A percentile compares a stretch with the other conserved stretches of the same genome.
Evolutionary conservation across 2,888 invertebrate genomes (phyloP).

Genomic region (Vannuccia rotundouncinata): DNA sequence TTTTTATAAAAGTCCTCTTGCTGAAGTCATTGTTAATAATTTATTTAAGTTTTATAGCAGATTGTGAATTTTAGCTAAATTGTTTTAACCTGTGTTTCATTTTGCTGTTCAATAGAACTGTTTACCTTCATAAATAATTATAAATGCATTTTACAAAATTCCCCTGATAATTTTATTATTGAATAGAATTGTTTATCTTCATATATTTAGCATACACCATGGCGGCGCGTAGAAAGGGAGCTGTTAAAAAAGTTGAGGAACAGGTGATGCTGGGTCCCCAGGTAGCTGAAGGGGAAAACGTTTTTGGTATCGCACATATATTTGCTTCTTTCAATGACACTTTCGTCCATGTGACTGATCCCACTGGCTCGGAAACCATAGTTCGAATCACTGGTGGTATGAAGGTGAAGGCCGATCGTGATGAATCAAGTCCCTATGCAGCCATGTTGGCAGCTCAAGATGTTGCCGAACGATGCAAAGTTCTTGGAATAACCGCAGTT

Average conservation of each 20-base stretch:
- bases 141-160: too few relatives aligned
- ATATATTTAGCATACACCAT: slow-evolving; percentile 7
- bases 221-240: slow-evolving; percentile 37
- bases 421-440: slow-evolving; percentile 98
- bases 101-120: too few relatives aligned
- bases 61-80: too few relatives aligned
- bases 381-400: slow-evolving; percentile 77
- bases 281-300: slow-evolving; percentile 90
- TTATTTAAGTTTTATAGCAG: too few relatives aligned
- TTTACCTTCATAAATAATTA: too few relatives aligned
- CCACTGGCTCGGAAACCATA: slow-evolving; percentile 73
- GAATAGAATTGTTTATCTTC: too few relatives aligned
- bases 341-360: slow-evolving; percentile 97
- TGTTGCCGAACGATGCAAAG: slow-evolving; percentile 96
- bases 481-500: slow-evolving; percentile 88
- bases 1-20: too few relatives aligned
- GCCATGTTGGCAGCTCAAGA: slow-evolving; percentile 99
- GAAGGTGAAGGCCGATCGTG: slow-evolving; percentile 99
- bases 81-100: too few relatives aligned
- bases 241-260: slow-evolving; percentile 66
- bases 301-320: slow-evolving; percentile 98
- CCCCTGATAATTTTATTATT: too few relatives aligned
- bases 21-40: too few relatives aligned
- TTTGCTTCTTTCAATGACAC: slow-evolving; percentile 99
- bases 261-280: slow-evolving; percentile 91